phyloP scores from a whole-genome alignment of 2,888 invertebrate species.

The Cephonodes hylas region DNA sequence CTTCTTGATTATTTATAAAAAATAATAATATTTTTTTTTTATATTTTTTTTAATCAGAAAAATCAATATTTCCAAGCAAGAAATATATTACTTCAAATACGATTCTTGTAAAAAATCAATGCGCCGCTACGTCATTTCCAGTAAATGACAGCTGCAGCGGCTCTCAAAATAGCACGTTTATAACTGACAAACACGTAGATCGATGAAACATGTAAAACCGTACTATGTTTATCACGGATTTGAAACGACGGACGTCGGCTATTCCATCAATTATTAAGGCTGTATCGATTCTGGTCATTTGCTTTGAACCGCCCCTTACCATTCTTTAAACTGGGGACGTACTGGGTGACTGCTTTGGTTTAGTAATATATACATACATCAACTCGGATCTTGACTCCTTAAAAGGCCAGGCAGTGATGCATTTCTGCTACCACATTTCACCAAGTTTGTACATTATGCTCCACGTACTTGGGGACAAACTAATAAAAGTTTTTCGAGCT shows the following conservation, averaged over 20 bases:
- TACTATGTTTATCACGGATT: neutral
- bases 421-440: too few species aligned
- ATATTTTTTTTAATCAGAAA: too few species aligned
- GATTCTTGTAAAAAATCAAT: neutral
- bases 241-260: constrained; percentile 17
- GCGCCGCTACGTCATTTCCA: neutral
- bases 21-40: too few species aligned
- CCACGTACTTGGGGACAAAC: too few species aligned
- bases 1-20: too few species aligned
- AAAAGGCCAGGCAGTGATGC: too few species aligned
- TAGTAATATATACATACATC: neutral
- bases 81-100: neutral
- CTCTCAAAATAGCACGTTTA: neutral
- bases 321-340: constrained; percentile 34
- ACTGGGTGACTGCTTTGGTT: constrained; percentile 23
- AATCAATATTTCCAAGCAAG: neutral
- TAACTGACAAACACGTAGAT: constrained; percentile 16
- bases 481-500: too few species aligned
- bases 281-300: constrained; percentile 72
- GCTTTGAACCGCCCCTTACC: constrained; percentile 61
- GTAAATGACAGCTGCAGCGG: neutral
- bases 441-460: too few species aligned
- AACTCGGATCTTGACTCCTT: neutral
- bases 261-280: constrained; percentile 37
- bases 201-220: constrained; percentile 36